phyloP scores from a whole-genome alignment of 1,140 invertebrate genomes.

The Drosophila punjabiensis region DNA sequence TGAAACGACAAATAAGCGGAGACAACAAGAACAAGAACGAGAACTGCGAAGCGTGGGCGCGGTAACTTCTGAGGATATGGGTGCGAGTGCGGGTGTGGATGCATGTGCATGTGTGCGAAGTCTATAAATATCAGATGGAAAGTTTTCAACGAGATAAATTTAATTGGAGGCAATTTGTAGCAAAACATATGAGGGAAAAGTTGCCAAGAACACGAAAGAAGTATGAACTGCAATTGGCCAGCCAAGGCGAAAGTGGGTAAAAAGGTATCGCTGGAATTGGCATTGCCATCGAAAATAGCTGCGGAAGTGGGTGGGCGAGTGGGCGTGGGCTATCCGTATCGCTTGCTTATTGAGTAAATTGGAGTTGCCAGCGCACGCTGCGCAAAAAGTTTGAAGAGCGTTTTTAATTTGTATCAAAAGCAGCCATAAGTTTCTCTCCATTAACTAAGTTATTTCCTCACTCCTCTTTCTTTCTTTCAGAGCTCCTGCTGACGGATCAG shows the following conservation, averaged over 20 bases:
- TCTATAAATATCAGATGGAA: conserved; percentile 84
- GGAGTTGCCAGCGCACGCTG: conserved; percentile 65
- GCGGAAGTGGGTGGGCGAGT: neutral
- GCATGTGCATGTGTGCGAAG: conserved; percentile 42
- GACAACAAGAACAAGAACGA: conserved; percentile 52
- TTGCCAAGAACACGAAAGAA: conserved; percentile 68
- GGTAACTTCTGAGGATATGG: neutral
- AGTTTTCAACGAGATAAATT: conserved; percentile 85
- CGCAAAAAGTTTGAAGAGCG: conserved; percentile 63
- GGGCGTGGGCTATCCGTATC: conserved; percentile 16
- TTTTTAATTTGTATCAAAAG: conserved; percentile 78
- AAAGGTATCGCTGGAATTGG: conserved; percentile 48
- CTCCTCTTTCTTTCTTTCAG: conserved; percentile 64
- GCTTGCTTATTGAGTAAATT: conserved; percentile 60
- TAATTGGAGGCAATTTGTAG: conserved; percentile 84
- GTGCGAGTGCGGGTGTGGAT: neutral
- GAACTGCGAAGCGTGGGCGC: conserved; percentile 18
- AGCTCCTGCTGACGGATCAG: conserved; percentile 86
- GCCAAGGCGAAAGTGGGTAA: conserved; percentile 40
- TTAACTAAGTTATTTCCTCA: conserved; percentile 38
- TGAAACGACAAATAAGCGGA: conserved; percentile 76
- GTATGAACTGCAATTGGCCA: conserved; percentile 79
- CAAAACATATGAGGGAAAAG: conserved; percentile 71
- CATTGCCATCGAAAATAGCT: conserved; percentile 13
- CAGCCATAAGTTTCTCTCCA: conserved; percentile 57